Conservation (phyloP, 2,113 vertebrate species). For the Trachemys scripta region DNA sequence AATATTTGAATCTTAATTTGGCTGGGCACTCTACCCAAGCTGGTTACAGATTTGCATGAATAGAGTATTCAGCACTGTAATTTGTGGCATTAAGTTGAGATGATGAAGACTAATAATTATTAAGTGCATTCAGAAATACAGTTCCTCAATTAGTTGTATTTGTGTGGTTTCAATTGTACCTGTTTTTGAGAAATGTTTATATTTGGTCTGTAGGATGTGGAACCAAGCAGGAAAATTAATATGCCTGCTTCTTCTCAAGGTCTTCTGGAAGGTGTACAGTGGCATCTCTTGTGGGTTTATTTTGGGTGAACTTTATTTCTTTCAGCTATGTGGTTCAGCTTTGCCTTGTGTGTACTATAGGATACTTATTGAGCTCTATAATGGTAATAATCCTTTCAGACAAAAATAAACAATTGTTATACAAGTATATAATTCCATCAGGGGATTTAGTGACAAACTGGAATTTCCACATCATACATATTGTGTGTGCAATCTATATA, state of each 20-base stretch:
- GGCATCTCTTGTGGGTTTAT: constrained; percentile 33
- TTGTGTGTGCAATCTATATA: neutral
- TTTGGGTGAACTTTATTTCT: constrained; percentile 14
- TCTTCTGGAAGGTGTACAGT: constrained; percentile 32
- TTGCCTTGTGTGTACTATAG: neutral
- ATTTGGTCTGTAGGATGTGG: constrained; percentile 67
- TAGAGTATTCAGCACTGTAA: neutral
- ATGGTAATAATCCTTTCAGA: neutral
- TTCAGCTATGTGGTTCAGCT: neutral
- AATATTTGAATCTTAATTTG: neutral
- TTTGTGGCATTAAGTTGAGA: neutral
- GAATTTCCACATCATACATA: neutral
- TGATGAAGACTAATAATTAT: neutral
- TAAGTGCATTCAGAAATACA: constrained; percentile 28
- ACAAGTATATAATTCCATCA: neutral
- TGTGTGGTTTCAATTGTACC: constrained; percentile 35
- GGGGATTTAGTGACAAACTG: neutral
- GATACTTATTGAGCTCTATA: neutral
- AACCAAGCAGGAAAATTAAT: constrained; percentile 64
- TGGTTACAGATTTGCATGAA: neutral
- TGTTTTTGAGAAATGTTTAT: constrained; percentile 37
- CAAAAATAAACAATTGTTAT: neutral
- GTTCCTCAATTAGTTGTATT: constrained; percentile 30
- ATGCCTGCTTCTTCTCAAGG: constrained; percentile 56
- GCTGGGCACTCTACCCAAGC: neutral